Conservation (phyloP, 64 coral and sea anemone species). For the Cladopsammia gracilis region DNA sequence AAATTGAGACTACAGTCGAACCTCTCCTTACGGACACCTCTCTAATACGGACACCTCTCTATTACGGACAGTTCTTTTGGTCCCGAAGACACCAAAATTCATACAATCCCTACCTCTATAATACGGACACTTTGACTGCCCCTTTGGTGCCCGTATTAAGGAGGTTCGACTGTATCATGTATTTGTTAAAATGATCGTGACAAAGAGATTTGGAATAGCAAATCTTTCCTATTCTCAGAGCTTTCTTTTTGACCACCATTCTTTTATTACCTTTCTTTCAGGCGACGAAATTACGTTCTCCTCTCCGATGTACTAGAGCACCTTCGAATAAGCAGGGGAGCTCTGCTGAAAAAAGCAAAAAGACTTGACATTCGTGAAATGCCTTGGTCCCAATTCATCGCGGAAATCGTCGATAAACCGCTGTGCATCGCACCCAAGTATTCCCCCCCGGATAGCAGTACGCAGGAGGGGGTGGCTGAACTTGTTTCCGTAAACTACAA, state of each 20-base stretch:
- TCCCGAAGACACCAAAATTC: no score
- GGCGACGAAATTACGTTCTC: slow-evolving; percentile 90
- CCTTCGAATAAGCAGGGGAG: slow-evolving; percentile 57
- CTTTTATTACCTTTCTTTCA: neutral
- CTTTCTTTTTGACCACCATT: neutral
- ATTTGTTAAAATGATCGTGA: no score
- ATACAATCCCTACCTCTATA: no score
- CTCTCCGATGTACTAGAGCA: slow-evolving; percentile 85
- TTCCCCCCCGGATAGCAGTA: slow-evolving; percentile 64
- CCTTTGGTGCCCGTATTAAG: no score
- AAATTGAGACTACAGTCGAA: no score
- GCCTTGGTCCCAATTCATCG: slow-evolving; percentile 80
- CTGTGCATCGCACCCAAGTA: slow-evolving; percentile 63
- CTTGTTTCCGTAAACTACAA: slow-evolving; percentile 87
- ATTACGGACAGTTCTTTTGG: no score
- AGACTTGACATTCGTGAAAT: slow-evolving; percentile 85
- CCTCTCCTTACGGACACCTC: neutral
- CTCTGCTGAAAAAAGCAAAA: slow-evolving; percentile 78
- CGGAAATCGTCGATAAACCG: slow-evolving; percentile 72
- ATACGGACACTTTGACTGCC: no score
- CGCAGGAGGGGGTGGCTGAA: slow-evolving; percentile 68
- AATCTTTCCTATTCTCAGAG: neutral
- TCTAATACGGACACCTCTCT: no score
- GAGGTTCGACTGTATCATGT: no score
- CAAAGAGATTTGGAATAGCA: neutral